Base-by-base conservation (phyloP, 2,888 invertebrate species). In the Amphipyra tragopoginis region DNA sequence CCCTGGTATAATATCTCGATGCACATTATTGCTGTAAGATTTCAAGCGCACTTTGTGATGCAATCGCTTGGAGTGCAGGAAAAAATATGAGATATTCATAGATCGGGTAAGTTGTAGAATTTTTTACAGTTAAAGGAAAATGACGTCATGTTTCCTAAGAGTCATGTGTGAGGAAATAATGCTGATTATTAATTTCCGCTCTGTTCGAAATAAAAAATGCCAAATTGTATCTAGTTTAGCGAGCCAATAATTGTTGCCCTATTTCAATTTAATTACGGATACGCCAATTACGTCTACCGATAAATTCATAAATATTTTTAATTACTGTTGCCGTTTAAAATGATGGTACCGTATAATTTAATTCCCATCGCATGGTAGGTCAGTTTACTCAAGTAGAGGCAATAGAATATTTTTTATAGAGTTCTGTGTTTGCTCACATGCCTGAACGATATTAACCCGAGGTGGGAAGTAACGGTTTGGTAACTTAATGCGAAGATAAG, bases 401-500 rank as follows among this genome's bases (percentile, higher is more conserved):
- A 57, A 71, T 72, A 68, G 54, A 53, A 33, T 76, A 50, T 70
- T 73, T 77, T 68, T 75, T 77, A 72, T 72, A 45, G 15, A 50
- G 51, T 38, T 62, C 51, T 67, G 56, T 79, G 73, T 80, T 74
- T 77, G 76, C 77, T 81, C 77, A 77, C 79, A 82, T 80, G 84
- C 67, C 67, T 74, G 77, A 72, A 72, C 77, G 69, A 78, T 82
- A 79, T 81, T 76, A 81, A 79, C 54, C 26, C 43, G 38, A 70
- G 78, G 85, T 85, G 84, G 72, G 81, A 80, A 81, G 66, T 87
- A 90, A 90, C 89, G 85, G 90, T 82, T 78, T 77, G 61, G 72
- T 73, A 77, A 80, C 80, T 83, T 84, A 85, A 87, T 85, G 80
- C 76, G 79, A 85, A 85, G 86, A 88, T 89, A 90, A 86, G 80